Evolutionary conservation across 2,888 invertebrate species (phyloP), one percentile per base, ranked within the genome.

Genomic region (Oscheius onirici): DNA sequence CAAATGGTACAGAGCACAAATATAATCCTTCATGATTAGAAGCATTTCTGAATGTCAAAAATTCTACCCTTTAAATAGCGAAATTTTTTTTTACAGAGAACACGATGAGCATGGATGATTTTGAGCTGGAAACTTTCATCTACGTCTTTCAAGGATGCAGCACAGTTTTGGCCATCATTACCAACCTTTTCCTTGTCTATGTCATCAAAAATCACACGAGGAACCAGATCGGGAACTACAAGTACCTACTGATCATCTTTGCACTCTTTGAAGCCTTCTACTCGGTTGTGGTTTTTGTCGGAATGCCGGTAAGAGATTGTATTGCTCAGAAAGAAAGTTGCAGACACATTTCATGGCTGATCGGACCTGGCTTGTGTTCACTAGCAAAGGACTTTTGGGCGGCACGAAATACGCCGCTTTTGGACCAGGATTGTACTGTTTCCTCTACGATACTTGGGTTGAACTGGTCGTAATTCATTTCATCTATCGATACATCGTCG

Each of bases 251-350:
- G 22, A 41, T 41, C 22, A 15, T 40, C 26, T 60, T 41, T 44
- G 41, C 60, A n/a, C n/a, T n/a, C 22, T 60, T 60, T 20, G 60
- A 60, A 11, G 41, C 43, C 13, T 44, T 60, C n/a, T 60, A 41
- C 60, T 40, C 60, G 13, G 20, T 60, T 1, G 44, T 22, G 15
- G 43, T 43, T 2, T 60, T 60, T n/a, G 20, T 60, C 3, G 60
- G 60, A 10, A 60, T 60, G 60, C 60, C 60, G 17, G 60, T 60
- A 44, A 60, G 60, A 20, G 3, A 1, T 60, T 5, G n/a, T 13
- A 24, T 5, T 2, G 15, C 28, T 26, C 15, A 8, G 34, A 34
- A 24, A 13, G 1, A 34, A 1, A 20, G 11, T 24, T 60, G 17
- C 10, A 60, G 60, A 22, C 43, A 17, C 43, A 43, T 24, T 60